Base-by-base conservation (phyloP, 2,888 invertebrate genomes). In the Caenorhabditis parvicauda region DNA sequence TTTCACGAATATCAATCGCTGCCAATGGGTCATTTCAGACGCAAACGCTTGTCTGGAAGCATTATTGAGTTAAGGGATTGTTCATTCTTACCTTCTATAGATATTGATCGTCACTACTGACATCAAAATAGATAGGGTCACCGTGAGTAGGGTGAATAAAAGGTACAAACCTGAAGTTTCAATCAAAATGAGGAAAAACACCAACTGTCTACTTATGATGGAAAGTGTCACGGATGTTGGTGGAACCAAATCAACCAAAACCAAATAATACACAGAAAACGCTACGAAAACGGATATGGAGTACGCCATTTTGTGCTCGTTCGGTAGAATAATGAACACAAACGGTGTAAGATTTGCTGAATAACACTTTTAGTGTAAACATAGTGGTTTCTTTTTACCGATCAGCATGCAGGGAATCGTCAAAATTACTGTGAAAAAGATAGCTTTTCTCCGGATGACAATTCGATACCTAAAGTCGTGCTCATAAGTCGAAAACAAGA, bases 191-290 rank as follows among this genome's bases (percentile, higher is more conserved):
- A 28, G 14, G 14, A 21, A n/a, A 14, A 25, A 2, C 4, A 39
- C 27, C 2, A 12, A 29, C 21, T 22, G 17, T 37, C 43, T 25
- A 77, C 94, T 94, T 74, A 95, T 87, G 53, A 95, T 87, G 58
- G 95, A 95, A 75, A 95, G 46, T 7, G 94, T 94, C 80, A 95
- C 85, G 27, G 93, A 93, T 56, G 94, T 95, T 47, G 94, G 94
- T 42, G 95, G 95, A 82, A 95, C 94, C 82, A 95, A 93, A 85
- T 95, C 94, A 75, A 94, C 93, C 75, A 95, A 90, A 84, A 95
- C 87, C 70, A 95, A 87, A 86, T 95, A 95, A 87, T 95, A 95
- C 87, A 95, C 94, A 86, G 94, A 93, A 81, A 95, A 90, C 84
- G 93, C 93, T 85, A 95, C 92, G 80, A 95, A 88, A 84, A 95